Conservation (phyloP, 2,888 invertebrate genomes). For the Scaptomyza parva region DNA sequence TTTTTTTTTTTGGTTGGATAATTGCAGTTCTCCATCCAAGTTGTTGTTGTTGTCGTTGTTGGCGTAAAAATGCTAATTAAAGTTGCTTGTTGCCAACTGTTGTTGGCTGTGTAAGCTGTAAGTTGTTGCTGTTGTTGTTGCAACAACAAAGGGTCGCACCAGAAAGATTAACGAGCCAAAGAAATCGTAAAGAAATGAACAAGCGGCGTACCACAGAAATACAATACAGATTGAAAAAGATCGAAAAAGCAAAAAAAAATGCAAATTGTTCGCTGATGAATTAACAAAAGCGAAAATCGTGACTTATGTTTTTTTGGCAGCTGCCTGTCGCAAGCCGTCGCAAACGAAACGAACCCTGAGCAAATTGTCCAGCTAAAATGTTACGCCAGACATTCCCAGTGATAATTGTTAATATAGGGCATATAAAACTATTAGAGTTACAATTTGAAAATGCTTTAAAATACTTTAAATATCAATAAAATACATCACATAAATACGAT, state of each 20-base stretch:
- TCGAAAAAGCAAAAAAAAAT: conserved; percentile 48
- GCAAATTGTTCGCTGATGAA: conserved; percentile 82
- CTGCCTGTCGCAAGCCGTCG: conserved; percentile 63
- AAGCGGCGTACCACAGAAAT: conserved; percentile 41
- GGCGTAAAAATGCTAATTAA: conserved; percentile 79
- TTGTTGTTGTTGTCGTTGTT: conserved; percentile 43
- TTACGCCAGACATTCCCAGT: conserved; percentile 41
- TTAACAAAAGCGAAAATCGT: conserved; percentile 82
- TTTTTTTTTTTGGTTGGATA: conserved; percentile 38
- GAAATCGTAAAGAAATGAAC: conserved; percentile 76
- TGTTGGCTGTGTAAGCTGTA: conserved; percentile 28
- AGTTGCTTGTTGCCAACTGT: conserved; percentile 66
- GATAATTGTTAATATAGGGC: conserved; percentile 14
- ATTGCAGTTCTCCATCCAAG: conserved; percentile 54
- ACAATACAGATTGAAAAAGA: too few species aligned
- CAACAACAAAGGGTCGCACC: conserved; percentile 65
- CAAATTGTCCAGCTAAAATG: conserved; percentile 61
- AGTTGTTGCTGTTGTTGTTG: conserved; percentile 12
- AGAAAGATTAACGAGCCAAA: conserved; percentile 76
- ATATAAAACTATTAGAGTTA: conserved; percentile 5
- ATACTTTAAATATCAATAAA: too few species aligned
- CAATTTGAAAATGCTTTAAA: too few species aligned
- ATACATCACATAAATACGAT: too few species aligned
- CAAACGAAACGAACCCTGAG: conserved; percentile 43
- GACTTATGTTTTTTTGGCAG: conserved; percentile 82